Conservation (phyloP, 2,888 invertebrate genomes). For the Rhamphomyia laevipes region DNA sequence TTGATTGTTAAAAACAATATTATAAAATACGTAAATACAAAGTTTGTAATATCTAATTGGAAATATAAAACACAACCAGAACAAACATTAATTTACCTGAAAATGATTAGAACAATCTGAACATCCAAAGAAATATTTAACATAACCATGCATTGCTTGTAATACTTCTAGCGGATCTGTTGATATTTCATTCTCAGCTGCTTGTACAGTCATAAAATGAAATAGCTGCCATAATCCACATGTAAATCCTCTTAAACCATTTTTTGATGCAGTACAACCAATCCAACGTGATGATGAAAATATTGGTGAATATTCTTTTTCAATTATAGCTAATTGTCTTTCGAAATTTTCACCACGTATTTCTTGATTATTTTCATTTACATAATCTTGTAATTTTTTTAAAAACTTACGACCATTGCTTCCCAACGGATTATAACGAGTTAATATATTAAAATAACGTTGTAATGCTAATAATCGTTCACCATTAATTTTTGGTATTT, state of each 20-base stretch:
- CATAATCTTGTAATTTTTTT: slow-evolving; percentile 45
- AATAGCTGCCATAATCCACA: slow-evolving; percentile 94
- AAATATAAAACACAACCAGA: too few species aligned
- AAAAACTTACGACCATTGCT: slow-evolving; percentile 53
- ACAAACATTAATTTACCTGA: slow-evolving; percentile 39
- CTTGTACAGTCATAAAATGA: slow-evolving; percentile 79
- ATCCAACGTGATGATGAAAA: slow-evolving; percentile 48
- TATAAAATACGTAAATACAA: too few species aligned
- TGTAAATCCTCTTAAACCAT: slow-evolving; percentile 69
- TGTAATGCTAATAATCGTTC: slow-evolving; percentile 62
- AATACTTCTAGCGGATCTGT: slow-evolving; percentile 57
- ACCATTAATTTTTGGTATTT: slow-evolving; percentile 53
- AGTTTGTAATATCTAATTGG: too few species aligned
- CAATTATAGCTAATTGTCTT: slow-evolving; percentile 41
- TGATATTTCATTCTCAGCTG: slow-evolving; percentile 41
- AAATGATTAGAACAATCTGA: slow-evolving; percentile 85
- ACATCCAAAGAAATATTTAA: slow-evolving; percentile 89
- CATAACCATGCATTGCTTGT: slow-evolving; percentile 73
- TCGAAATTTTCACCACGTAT: slow-evolving; percentile 47
- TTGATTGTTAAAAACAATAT: too few species aligned
- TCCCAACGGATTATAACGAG: slow-evolving; percentile 69
- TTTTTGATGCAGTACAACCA: slow-evolving; percentile 69
- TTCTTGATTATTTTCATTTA: slow-evolving; percentile 38
- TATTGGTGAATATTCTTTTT: slow-evolving; percentile 44
- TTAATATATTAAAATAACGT: slow-evolving; percentile 57